Conservation (phyloP, 2,797 vertebrate species). For the Rhynchotus rufescens region DNA sequence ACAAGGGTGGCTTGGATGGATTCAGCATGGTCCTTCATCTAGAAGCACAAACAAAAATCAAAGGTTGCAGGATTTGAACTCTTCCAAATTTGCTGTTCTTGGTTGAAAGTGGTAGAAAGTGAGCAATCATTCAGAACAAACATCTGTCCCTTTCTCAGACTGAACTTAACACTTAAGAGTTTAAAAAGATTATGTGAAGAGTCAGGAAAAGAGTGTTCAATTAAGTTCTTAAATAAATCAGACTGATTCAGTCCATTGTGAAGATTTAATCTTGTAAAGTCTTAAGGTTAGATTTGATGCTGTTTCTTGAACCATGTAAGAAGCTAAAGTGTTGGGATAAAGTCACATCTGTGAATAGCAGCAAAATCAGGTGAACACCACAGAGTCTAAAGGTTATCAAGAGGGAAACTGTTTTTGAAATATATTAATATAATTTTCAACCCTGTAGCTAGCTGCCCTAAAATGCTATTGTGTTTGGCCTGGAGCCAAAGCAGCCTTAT, state of each 20-base stretch:
- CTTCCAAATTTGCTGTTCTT: neutral
- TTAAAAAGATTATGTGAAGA: neutral
- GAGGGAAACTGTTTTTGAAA: neutral
- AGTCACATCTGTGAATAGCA: neutral
- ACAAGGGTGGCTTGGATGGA: neutral
- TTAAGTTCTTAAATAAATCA: neutral
- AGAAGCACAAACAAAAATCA: neutral
- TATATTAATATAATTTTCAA: conserved; percentile 34
- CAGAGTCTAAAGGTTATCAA: conserved; percentile 1
- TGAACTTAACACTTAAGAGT: neutral
- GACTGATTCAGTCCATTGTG: neutral
- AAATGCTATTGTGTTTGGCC: neutral
- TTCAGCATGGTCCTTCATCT: neutral
- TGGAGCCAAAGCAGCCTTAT: neutral
- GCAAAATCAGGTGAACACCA: neutral
- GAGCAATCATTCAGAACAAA: neutral
- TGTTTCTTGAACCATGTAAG: neutral
- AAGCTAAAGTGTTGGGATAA: neutral
- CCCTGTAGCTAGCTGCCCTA: neutral
- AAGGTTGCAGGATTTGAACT: neutral
- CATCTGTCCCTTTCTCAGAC: neutral
- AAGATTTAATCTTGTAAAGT: neutral
- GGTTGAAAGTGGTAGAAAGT: neutral
- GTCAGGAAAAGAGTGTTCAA: neutral
- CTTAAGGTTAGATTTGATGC: neutral